These are phyloP conservation scores for Anniella stebbinsi DNA, from an alignment of 2,797 vertebrate genomes.

Conservation along the genomic window DNA sequence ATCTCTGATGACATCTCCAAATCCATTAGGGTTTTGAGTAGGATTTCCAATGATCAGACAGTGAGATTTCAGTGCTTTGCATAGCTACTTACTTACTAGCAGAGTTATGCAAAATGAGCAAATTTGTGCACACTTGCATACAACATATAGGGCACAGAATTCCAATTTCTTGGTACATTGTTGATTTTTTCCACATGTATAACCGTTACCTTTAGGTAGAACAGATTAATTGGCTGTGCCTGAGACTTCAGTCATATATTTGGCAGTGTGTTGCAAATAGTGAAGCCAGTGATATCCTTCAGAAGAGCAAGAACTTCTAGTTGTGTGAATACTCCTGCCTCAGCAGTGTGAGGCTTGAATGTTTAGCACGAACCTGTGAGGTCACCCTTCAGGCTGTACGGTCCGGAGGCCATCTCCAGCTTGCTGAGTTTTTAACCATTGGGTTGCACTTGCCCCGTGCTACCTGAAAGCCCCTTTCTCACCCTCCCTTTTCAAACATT, in stretches of 20 bases:
- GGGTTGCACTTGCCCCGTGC: neutral
- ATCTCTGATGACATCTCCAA: neutral
- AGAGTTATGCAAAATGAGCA: constrained; percentile 1
- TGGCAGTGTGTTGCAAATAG: neutral
- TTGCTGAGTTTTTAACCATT: neutral
- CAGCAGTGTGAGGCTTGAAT: neutral
- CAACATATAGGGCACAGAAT: neutral
- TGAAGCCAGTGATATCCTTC: neutral
- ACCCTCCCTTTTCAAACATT: neutral
- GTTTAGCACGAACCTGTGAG: neutral
- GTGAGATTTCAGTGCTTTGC: neutral
- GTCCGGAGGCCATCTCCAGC: neutral
- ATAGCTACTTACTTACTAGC: neutral
- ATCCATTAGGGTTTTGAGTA: neutral
- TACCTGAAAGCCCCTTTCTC: neutral
- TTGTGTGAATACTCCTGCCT: neutral
- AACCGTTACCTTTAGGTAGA: neutral
- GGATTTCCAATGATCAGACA: neutral
- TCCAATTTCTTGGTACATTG: neutral
- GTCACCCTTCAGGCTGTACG: neutral
- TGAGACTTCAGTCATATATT: neutral
- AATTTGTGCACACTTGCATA: neutral
- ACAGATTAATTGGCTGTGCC: no score
- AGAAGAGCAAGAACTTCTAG: neutral
- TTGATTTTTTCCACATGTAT: neutral